Conservation (phyloP, 2,888 invertebrate genomes). For the Diloba caeruleocephala region DNA sequence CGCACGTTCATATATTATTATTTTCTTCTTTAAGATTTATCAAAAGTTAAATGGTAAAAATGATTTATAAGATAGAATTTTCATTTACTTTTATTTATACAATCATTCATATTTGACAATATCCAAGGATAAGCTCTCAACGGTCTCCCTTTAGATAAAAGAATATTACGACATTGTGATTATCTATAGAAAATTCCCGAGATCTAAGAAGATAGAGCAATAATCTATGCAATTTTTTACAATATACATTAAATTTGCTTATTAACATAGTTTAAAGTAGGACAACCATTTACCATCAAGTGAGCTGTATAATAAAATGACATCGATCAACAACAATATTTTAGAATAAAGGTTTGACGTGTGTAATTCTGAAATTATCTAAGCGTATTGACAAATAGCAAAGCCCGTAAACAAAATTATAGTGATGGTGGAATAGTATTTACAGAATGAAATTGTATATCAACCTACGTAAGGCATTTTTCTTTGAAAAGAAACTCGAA, state of each 20-base stretch:
- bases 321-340: constrained; percentile 28
- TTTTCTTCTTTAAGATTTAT: not conserved
- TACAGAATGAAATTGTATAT: constrained; percentile 18
- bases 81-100: no score
- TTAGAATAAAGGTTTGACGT: constrained; percentile 23
- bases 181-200: not conserved
- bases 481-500: constrained; percentile 73
- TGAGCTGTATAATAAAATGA: constrained; percentile 31
- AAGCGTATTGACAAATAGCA: constrained; percentile 20
- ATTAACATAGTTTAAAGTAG: constrained; percentile 33
- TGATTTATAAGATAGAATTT: no score
- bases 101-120: not conserved
- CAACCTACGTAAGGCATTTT: constrained; percentile 22
- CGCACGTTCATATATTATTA: no score
- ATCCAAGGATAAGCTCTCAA: not conserved
- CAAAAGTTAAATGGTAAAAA: not conserved
- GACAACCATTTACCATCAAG: constrained; percentile 51
- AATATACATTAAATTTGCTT: constrained; percentile 23
- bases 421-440: constrained; percentile 28
- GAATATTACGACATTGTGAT: not conserved
- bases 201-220: constrained; percentile 3
- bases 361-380: constrained; percentile 26
- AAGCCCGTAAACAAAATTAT: constrained; percentile 12
- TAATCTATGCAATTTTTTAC: constrained; percentile 19
- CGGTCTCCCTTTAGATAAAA: not conserved